These are phyloP conservation scores for Polypterus senegalus DNA, from an alignment of 2,113 vertebrate genomes.

Conservation along the genomic window DNA sequence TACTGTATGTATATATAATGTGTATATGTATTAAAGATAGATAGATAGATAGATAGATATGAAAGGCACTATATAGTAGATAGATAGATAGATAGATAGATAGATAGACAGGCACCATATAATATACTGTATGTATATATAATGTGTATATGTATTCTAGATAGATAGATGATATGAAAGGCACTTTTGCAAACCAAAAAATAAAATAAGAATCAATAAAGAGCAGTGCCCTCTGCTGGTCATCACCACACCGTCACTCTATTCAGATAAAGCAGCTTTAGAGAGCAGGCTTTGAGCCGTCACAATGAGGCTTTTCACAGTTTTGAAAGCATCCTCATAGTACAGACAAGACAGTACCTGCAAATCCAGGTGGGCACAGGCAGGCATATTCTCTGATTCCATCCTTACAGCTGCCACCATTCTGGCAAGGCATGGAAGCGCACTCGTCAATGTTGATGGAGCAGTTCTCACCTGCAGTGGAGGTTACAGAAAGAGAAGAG, in stretches of 20 bases:
- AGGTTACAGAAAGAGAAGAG: not conserved
- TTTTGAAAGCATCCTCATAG: not conserved
- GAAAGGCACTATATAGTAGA: too few species aligned
- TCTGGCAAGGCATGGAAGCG: slow-evolving; percentile 59
- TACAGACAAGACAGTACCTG: slow-evolving; percentile 47
- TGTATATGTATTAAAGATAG: too few species aligned
- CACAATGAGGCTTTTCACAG: not conserved
- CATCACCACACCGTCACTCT: not conserved
- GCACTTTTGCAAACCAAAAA: too few species aligned
- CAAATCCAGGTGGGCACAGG: slow-evolving; percentile 62
- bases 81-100: too few species aligned
- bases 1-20: too few species aligned
- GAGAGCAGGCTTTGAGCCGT: not conserved
- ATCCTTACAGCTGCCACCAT: slow-evolving; percentile 67
- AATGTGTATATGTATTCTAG: too few species aligned
- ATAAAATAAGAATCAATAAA: too few species aligned
- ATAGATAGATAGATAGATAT: too few species aligned
- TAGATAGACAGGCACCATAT: too few species aligned
- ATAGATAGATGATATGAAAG: too few species aligned
- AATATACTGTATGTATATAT: too few species aligned
- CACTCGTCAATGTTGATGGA: slow-evolving; percentile 71
- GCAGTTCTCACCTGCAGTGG: slow-evolving; percentile 66
- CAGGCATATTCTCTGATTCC: slow-evolving; percentile 63
- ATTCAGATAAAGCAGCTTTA: not conserved
- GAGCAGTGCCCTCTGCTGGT: too few species aligned